A percentile compares a stretch with the other conserved stretches of the same genome.
These are phyloP conservation scores for Brachypteracias leptosomus DNA, from an alignment of 2,113 vertebrate species.

Conservation along the genomic window DNA sequence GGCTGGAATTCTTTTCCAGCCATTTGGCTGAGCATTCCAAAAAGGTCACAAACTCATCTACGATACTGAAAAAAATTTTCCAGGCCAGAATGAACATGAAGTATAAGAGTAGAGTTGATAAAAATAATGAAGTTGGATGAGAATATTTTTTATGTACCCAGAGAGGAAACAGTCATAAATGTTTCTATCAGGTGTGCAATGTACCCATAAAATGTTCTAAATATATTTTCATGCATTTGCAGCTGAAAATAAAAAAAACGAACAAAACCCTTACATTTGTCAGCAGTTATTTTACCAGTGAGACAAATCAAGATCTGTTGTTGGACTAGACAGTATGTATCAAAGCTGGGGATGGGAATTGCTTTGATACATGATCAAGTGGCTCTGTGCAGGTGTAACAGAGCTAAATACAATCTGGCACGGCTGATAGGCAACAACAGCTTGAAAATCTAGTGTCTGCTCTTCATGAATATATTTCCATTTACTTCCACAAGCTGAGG, in stretches of 20 bases:
- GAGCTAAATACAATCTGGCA: constrained; percentile 19
- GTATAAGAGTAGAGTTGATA: not conserved
- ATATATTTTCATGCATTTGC: constrained; percentile 31
- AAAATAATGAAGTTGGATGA: constrained; percentile 6
- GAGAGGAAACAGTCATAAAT: constrained; percentile 24
- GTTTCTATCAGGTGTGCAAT: constrained; percentile 40
- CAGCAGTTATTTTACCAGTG: constrained; percentile 37
- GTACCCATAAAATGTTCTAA: constrained; percentile 30
- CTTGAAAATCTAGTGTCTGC: not conserved
- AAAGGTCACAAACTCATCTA: constrained; percentile 3
- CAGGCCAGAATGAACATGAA: not conserved
- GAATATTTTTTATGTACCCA: constrained; percentile 1
- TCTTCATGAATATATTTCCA: not conserved
- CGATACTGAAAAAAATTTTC: not conserved
- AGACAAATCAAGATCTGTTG: constrained; percentile 31
- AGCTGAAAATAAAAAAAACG: constrained; percentile 5
- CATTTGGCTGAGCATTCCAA: not conserved
- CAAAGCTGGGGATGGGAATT: not conserved
- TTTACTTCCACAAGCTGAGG: not conserved
- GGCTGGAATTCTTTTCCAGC: not conserved
- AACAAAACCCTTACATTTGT: not conserved
- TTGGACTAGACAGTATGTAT: constrained; percentile 9
- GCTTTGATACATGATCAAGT: constrained; percentile 24
- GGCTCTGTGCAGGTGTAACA: constrained; percentile 15
- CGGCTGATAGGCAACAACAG: not conserved